Base-by-base conservation (phyloP, 2,797 vertebrate genomes). In the Micrastur ruficollis region DNA sequence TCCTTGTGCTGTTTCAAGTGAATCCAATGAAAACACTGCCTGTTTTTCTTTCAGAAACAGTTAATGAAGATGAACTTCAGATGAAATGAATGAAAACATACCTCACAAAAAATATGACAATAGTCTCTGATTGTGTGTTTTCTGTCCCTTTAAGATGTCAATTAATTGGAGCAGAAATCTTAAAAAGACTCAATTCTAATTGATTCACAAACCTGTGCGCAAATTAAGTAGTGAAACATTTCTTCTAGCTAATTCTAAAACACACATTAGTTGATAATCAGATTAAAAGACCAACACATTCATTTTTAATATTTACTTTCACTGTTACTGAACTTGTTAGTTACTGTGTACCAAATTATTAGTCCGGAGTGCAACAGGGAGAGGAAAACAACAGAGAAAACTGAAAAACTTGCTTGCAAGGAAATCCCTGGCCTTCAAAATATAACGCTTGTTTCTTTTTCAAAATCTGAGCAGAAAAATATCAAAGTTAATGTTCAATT, bases 11-110 rank as follows among this genome's bases (percentile, higher is more conserved):
- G 6, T 70, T 85, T 85, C 50, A 50, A 44, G 55, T 56, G n/a
- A 70, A 89, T 50, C 26, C 61, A 91, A 76, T 89, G 92, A 92
- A 93, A 95, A 81, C 7, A 34, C 18, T 82, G 29, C 4, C 29
- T n/a, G 74, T 87, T 94, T 82, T 89, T 85, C 44, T 91, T 92
- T 80, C n/a, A 71, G n/a, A 71, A 91, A 79, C 25, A 16, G n/a
- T 67, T 91, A 96, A 82, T 82, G 79, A 91, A 68, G 23, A 66
- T 62, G 62, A 94, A 87, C 56, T 93, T 93, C 26, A 83, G 68
- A 46, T 59, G 18, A 75, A 89, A 90, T 52, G 12, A 73, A 81
- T 74, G 11, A 74, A 79, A 82, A 58, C 12, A 53, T 59, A 52
- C 44, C 26, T 79, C 40, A 87, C 8, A 63, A 73, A 86, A 90